These are phyloP conservation scores for Jaculus jaculus DNA, from an alignment of 2,113 vertebrate genomes.

Conservation along the genomic window DNA sequence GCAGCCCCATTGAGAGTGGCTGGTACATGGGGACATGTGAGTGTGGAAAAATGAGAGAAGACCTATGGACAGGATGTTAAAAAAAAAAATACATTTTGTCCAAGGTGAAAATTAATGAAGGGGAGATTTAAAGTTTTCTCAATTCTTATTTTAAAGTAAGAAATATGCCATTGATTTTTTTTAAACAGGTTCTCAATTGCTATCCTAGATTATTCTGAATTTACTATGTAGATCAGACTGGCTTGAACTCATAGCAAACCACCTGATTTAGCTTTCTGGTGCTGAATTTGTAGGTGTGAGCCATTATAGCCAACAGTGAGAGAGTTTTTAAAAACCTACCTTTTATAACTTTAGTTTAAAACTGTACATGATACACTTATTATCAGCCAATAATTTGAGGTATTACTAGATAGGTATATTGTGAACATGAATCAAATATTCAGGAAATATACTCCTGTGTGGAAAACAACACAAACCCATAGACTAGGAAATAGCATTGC, in stretches of 20 bases:
- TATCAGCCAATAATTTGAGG: not conserved
- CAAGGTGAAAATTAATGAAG: not conserved
- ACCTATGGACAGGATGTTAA: not conserved
- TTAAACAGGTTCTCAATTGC: too few relatives aligned
- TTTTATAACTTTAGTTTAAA: not conserved
- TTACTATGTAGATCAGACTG: too few relatives aligned
- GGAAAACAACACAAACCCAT: not conserved
- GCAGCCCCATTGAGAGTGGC: accelerated
- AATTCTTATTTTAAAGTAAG: not conserved
- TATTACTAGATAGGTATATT: not conserved
- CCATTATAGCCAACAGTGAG: not conserved
- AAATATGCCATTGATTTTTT: not conserved
- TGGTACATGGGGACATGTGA: not conserved
- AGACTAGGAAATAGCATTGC: not conserved
- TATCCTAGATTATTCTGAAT: too few relatives aligned
- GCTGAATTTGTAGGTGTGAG: too few relatives aligned
- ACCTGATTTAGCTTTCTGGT: too few relatives aligned
- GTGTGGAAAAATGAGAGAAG: not conserved
- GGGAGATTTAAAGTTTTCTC: not conserved
- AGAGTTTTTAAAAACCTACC: not conserved
- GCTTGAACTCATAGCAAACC: too few relatives aligned
- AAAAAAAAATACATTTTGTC: not conserved
- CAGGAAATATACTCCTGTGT: not conserved
- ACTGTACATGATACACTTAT: not conserved
- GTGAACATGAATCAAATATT: not conserved